phyloP scores from a whole-genome alignment of 1,140 invertebrate genomes.

The Drosophila mauritiana region DNA sequence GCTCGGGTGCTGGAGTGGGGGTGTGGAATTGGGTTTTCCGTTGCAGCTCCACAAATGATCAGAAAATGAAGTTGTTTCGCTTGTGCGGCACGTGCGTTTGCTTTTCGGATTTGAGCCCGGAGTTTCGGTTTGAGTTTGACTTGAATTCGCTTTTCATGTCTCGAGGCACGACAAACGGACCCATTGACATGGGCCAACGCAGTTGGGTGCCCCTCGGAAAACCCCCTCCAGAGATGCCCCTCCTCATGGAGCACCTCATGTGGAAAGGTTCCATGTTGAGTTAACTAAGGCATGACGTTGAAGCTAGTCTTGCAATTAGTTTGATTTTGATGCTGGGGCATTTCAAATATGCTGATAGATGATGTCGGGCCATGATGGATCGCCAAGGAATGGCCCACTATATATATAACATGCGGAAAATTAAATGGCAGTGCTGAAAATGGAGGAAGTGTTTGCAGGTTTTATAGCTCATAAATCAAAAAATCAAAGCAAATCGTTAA shows the following conservation, averaged over 20 bases:
- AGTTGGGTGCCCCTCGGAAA: conserved; percentile 45
- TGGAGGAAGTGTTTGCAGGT: too few relatives aligned
- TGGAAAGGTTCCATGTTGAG: conserved; percentile 54
- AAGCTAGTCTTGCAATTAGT: conserved; percentile 56
- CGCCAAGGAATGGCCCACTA: conserved; percentile 20
- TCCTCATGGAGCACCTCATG: conserved; percentile 5
- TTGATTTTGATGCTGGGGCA: conserved; percentile 56
- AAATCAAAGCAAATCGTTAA: background rate
- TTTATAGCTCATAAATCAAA: background rate
- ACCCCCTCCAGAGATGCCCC: background rate
- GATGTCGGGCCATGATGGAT: conserved; percentile 42
- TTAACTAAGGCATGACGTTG: conserved; percentile 56
- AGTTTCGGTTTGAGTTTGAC: conserved; percentile 13
- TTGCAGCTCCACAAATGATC: conserved; percentile 61
- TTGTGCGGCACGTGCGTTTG: conserved; percentile 82
- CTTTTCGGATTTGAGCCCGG: conserved; percentile 55
- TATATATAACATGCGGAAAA: background rate
- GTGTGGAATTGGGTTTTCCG: conserved; percentile 2
- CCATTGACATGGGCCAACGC: conserved; percentile 59
- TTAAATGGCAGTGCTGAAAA: background rate
- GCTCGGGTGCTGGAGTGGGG: background rate
- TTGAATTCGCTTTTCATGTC: conserved; percentile 56
- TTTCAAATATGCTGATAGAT: conserved; percentile 55
- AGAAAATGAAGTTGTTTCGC: conserved; percentile 79
- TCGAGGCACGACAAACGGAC: conserved; percentile 51